phyloP scores from a whole-genome alignment of 2,113 vertebrate genomes.

The Bubalus kerabau region DNA sequence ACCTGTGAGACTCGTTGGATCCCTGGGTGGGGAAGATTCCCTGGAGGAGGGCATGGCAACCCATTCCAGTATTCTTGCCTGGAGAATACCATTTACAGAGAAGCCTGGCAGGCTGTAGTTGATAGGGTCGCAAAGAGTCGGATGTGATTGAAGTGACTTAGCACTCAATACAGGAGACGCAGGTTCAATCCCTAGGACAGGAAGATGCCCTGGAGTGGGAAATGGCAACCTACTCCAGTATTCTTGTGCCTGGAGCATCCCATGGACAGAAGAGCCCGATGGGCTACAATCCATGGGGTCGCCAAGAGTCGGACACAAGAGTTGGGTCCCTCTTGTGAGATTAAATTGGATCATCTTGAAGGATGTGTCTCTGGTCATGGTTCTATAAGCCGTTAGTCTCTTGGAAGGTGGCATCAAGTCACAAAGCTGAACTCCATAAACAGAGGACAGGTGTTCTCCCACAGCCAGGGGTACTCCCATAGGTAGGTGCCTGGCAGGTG shows the following conservation, averaged over 20 bases:
- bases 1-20: background rate
- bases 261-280: background rate
- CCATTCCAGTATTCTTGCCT: background rate
- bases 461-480: rapidly evolving
- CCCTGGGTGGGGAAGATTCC: background rate
- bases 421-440: background rate
- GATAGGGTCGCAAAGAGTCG: background rate
- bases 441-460: background rate
- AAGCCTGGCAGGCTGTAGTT: background rate
- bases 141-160: background rate
- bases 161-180: background rate
- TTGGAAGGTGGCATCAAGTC: background rate
- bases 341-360: background rate
- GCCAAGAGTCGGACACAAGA: background rate
- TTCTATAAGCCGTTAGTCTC: rapidly evolving
- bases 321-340: background rate
- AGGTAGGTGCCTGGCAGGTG: background rate
- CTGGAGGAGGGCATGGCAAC: background rate
- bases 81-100: background rate
- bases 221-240: background rate
- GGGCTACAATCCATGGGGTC: background rate
- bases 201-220: background rate
- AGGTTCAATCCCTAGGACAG: background rate
- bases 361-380: background rate
- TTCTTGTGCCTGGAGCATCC: background rate